Percentiles rank a stretch among this genome's conserved stretches.
Conservation (phyloP, 2,113 vertebrate genomes). For the Emydocephalus ijimae region DNA sequence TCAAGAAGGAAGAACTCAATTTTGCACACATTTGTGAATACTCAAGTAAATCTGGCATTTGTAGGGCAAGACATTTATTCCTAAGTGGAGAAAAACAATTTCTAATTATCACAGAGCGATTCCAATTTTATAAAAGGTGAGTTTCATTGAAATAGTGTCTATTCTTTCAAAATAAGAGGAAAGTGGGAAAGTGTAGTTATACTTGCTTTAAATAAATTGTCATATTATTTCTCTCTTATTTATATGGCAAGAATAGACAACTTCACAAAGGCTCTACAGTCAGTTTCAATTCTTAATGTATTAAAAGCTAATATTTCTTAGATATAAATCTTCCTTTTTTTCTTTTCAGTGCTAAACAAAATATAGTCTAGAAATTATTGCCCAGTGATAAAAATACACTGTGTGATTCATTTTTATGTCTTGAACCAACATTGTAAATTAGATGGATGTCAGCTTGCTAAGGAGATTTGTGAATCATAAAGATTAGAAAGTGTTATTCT, state of each 20-base stretch:
- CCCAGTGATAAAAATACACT: background rate
- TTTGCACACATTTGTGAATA: slow-evolving; percentile 89
- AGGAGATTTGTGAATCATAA: background rate
- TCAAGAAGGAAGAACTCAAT: slow-evolving; percentile 88
- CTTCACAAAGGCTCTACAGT: background rate
- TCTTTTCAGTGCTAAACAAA: background rate
- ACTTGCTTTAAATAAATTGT: background rate
- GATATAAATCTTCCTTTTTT: background rate
- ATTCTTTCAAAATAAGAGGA: fast-evolving
- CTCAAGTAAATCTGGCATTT: slow-evolving; percentile 76
- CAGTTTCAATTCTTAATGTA: background rate
- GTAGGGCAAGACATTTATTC: slow-evolving; percentile 85
- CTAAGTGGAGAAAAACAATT: slow-evolving; percentile 87
- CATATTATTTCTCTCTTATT: background rate
- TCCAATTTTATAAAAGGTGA: slow-evolving; percentile 98
- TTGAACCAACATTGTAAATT: background rate
- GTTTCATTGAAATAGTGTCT: fast-evolving
- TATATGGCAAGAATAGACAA: background rate
- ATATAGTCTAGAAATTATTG: background rate
- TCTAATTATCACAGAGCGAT: slow-evolving; percentile 90
- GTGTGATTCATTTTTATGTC: background rate
- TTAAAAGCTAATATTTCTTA: background rate
- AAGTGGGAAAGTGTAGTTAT: background rate
- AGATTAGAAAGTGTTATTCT: background rate
- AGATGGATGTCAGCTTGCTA: background rate